Conservation (phyloP, 2,113 vertebrate species). For the Agapornis roseicollis region DNA sequence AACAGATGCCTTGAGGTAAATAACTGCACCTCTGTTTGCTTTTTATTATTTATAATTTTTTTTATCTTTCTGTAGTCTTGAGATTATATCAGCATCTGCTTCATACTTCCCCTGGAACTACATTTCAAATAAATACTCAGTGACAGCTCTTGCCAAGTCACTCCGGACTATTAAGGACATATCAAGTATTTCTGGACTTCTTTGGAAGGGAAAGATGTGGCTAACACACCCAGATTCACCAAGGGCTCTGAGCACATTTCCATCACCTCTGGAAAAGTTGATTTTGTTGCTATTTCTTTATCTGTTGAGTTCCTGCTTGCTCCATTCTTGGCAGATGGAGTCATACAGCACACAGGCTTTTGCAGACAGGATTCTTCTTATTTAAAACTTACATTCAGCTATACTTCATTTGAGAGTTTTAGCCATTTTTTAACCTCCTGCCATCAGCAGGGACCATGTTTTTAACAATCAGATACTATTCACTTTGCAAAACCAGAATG, state of each 20-base stretch:
- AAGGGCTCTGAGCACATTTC: conserved; percentile 5
- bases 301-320: conserved; percentile 2
- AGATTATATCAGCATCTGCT: neutral
- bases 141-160: neutral
- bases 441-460: neutral
- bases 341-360: neutral
- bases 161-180: neutral
- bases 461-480: conserved; percentile 31
- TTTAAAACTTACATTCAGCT: neutral
- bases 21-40: neutral
- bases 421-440: neutral
- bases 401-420: neutral
- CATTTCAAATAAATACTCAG: neutral
- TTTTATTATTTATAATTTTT: neutral
- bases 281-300: neutral
- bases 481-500: conserved; percentile 27
- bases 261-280: neutral
- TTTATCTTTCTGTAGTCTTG: neutral
- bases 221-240: neutral
- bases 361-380: neutral
- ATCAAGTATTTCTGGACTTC: conserved; percentile 35
- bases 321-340: conserved; percentile 8
- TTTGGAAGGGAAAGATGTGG: conserved; percentile 33
- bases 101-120: neutral
- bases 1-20: neutral